Evolutionary conservation across 2,888 invertebrate genomes (phyloP).

Genomic region (Creontiades dilutus): DNA sequence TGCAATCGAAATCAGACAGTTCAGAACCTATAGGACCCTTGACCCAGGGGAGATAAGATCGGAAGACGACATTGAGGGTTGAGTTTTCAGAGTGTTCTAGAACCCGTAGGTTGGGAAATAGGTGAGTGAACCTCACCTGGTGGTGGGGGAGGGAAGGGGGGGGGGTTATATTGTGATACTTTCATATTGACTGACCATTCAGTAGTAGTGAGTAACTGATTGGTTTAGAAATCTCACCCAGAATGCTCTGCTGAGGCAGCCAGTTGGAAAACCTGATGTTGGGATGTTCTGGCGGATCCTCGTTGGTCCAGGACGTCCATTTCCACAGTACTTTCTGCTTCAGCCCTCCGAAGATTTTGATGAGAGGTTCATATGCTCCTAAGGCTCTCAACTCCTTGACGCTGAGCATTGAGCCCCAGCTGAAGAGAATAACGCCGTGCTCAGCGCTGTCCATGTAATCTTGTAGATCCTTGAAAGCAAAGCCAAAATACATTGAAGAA

Average conservation of each 20-base stretch:
- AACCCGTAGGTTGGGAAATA: too few species aligned
- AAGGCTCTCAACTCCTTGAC: neutral
- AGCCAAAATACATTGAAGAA: too few species aligned
- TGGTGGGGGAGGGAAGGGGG: too few species aligned
- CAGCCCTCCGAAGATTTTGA: conserved; percentile 17
- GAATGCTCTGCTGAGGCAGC: conserved; percentile 68
- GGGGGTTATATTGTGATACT: too few species aligned
- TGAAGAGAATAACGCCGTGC: conserved; percentile 67
- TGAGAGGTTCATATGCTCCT: conserved; percentile 7
- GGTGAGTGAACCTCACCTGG: too few species aligned
- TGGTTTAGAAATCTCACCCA: conserved; percentile 27
- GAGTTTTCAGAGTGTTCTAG: too few species aligned
- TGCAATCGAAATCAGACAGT: too few species aligned
- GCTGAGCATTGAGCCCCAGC: conserved; percentile 60
- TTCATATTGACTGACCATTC: too few species aligned
- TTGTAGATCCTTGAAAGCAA: conserved; percentile 59
- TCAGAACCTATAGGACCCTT: too few species aligned
- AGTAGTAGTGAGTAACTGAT: too few species aligned
- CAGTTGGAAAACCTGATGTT: conserved; percentile 67
- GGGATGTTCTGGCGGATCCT: conserved; percentile 24
- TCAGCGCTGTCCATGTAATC: conserved; percentile 70
- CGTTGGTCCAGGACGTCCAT: conserved; percentile 43
- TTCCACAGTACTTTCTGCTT: conserved; percentile 67
- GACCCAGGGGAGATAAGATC: too few species aligned
- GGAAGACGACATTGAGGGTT: too few species aligned